Percentiles rank a stretch among this genome's conserved stretches.
Evolutionary conservation across 2,888 invertebrate genomes (phyloP).

Genomic region (Chrysolina americana): DNA sequence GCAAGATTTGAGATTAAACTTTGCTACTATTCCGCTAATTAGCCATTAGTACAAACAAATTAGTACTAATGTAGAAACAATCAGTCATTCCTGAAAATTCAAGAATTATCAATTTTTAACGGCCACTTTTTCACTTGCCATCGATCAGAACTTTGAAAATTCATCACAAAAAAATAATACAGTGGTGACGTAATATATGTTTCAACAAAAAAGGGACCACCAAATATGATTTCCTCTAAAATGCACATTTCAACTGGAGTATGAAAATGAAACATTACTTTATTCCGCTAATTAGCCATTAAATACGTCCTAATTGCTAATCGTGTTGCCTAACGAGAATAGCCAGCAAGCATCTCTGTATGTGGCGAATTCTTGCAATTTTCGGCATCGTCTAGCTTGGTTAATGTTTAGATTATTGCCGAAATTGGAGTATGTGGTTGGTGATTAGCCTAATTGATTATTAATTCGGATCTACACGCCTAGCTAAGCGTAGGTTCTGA

Average conservation of each 20-base stretch:
- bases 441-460: constrained; percentile 15
- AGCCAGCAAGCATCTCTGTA: constrained; percentile 10
- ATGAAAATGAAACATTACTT: neutral
- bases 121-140: too few species aligned
- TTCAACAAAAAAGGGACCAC: neutral
- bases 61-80: neutral
- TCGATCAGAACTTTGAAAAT: too few species aligned
- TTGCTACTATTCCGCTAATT: constrained; percentile 26
- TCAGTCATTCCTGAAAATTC: too few species aligned
- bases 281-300: constrained; percentile 37
- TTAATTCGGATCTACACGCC: neutral
- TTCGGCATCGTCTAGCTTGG: constrained; percentile 8
- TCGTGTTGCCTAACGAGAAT: constrained; percentile 38
- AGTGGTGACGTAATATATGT: too few species aligned
- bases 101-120: too few species aligned
- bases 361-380: constrained; percentile 34
- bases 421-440: constrained; percentile 24
- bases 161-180: too few species aligned
- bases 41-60: neutral
- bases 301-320: constrained; percentile 44
- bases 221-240: neutral
- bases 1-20: constrained; percentile 39
- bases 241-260: neutral
- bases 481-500: neutral
- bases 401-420: constrained; percentile 33